Evolutionary conservation across 2,797 vertebrate species (phyloP).

Genomic region (Eutrigla gurnardus): DNA sequence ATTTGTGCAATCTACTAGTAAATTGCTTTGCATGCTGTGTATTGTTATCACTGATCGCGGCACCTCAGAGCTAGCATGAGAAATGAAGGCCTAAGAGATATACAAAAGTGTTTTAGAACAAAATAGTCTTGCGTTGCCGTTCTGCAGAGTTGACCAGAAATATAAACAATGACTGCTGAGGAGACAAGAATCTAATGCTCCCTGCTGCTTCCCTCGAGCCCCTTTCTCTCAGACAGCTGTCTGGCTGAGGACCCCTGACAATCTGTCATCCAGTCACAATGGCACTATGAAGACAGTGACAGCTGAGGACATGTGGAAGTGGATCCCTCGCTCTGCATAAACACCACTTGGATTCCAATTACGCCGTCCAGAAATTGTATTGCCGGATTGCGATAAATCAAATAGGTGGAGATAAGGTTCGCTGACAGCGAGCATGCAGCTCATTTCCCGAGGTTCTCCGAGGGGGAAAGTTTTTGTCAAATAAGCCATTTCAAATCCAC

Average conservation of each 20-base stretch:
- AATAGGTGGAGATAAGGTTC: constrained; percentile 62
- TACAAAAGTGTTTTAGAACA: constrained; percentile 16
- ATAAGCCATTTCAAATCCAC: constrained; percentile 46
- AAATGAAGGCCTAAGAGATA: constrained; percentile 3
- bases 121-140: constrained; percentile 22
- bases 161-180: constrained; percentile 76
- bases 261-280: constrained; percentile 81
- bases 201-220: constrained; percentile 56
- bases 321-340: constrained; percentile 72
- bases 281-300: constrained; percentile 72
- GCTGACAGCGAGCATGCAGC: constrained; percentile 49
- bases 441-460: constrained; percentile 63
- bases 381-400: constrained; percentile 63
- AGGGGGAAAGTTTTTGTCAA: constrained; percentile 61
- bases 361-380: constrained; percentile 67
- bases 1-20: constrained; percentile 14
- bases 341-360: constrained; percentile 78
- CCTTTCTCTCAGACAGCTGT: constrained; percentile 77
- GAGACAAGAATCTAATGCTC: constrained; percentile 72
- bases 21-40: constrained; percentile 3
- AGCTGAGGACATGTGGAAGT: constrained; percentile 80
- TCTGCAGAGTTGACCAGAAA: constrained; percentile 60
- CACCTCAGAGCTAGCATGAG: neutral
- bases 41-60: neutral
- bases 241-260: constrained; percentile 77